Conservation (phyloP, 2,797 vertebrate species). For the Danio kyathit region DNA sequence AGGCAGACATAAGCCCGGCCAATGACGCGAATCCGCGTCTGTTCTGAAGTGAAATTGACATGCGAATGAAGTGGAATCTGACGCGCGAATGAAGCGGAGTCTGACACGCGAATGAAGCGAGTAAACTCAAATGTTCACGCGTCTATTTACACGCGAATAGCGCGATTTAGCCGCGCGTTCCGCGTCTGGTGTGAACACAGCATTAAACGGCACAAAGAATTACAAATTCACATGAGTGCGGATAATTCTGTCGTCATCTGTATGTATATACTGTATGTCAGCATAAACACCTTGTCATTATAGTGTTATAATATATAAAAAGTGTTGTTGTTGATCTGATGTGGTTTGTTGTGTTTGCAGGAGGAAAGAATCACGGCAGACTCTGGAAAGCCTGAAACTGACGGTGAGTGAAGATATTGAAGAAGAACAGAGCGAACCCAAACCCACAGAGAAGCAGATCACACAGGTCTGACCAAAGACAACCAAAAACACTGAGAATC, state of each 20-base stretch:
- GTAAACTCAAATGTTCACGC: too few relatives aligned
- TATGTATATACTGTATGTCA: neutral
- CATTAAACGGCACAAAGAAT: neutral
- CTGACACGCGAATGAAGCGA: too few relatives aligned
- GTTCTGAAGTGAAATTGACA: too few relatives aligned
- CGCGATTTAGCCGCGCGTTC: too few relatives aligned
- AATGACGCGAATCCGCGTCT: too few relatives aligned
- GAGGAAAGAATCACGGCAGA: constrained; percentile 78
- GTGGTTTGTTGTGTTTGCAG: constrained; percentile 61
- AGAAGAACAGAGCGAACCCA: constrained; percentile 61
- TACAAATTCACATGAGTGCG: neutral
- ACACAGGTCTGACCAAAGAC: constrained; percentile 1
- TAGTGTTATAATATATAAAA: neutral
- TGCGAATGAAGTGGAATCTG: too few relatives aligned
- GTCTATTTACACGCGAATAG: too few relatives aligned
- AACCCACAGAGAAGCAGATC: constrained; percentile 15
- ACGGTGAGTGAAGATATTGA: constrained; percentile 76
- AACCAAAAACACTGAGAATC: neutral
- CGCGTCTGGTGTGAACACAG: too few relatives aligned
- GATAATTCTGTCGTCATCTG: too few relatives aligned
- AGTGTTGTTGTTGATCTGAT: neutral
- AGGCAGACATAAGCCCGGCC: too few relatives aligned
- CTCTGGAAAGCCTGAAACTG: constrained; percentile 75
- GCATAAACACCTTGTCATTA: neutral
- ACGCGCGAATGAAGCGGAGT: too few relatives aligned